phyloP scores from a whole-genome alignment of 2,888 invertebrate genomes.

The Ornithoptera alexandrae region DNA sequence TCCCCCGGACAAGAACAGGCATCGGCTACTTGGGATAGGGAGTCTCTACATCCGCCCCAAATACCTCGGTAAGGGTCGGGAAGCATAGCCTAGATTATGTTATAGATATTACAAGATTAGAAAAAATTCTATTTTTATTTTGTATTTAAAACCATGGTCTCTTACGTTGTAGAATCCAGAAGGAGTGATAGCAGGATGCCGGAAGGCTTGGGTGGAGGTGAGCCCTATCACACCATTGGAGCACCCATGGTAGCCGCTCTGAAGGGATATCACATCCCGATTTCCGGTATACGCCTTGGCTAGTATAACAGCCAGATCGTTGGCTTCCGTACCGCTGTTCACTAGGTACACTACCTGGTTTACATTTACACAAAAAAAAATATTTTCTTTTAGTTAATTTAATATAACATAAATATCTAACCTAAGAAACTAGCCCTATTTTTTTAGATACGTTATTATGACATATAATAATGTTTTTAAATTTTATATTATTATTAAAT shows the following conservation, averaged over 20 bases:
- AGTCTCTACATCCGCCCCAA: slow-evolving; percentile 98
- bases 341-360: slow-evolving; percentile 92
- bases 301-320: slow-evolving; percentile 94
- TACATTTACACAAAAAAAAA: background rate
- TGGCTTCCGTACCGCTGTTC: slow-evolving; percentile 98
- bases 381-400: too few relatives aligned
- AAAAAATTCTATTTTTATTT: background rate
- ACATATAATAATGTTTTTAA: too few relatives aligned
- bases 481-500: too few relatives aligned
- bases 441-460: too few relatives aligned
- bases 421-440: too few relatives aligned
- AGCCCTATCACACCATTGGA: slow-evolving; percentile 90
- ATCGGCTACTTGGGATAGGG: slow-evolving; percentile 86
- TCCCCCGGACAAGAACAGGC: slow-evolving; percentile 83
- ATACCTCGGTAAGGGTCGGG: slow-evolving; percentile 95
- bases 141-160: background rate
- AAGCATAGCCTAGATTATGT: slow-evolving; percentile 84
- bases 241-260: slow-evolving; percentile 96
- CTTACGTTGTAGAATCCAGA: slow-evolving; percentile 89
- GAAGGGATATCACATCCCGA: slow-evolving; percentile 90
- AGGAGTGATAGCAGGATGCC: slow-evolving; percentile 85
- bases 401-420: too few relatives aligned
- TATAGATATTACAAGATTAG: background rate
- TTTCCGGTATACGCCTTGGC: slow-evolving; percentile 92
- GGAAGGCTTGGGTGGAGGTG: slow-evolving; percentile 89